Conservation (phyloP, 2,113 vertebrate species). For the Natator depressus region DNA sequence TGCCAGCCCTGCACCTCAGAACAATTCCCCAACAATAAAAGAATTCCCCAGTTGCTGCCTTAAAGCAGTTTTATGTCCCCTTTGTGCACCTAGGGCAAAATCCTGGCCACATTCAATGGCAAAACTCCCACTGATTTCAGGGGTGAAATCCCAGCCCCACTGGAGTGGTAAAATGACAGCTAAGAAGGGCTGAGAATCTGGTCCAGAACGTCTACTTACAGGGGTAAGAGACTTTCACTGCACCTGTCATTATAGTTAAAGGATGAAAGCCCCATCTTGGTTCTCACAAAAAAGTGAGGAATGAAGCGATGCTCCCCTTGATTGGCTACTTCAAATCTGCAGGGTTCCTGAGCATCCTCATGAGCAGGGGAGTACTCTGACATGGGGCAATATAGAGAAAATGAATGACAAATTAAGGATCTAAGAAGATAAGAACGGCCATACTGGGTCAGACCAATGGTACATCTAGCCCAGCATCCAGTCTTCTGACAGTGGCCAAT, state of each 20-base stretch:
- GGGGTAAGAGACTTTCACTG: neutral
- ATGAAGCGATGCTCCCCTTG: neutral
- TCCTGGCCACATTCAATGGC: neutral
- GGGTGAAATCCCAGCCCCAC: neutral
- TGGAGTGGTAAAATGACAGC: neutral
- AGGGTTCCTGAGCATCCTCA: neutral
- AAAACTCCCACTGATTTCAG: neutral
- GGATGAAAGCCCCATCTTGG: neutral
- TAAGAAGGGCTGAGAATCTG: neutral
- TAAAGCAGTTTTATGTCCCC: fast-evolving
- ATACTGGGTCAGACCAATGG: neutral
- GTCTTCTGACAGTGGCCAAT: no score
- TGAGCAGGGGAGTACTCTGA: neutral
- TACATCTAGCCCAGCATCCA: no score
- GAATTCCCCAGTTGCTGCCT: neutral
- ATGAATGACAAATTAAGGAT: neutral
- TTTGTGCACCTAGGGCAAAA: neutral
- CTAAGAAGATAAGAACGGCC: neutral
- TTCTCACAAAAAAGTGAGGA: neutral
- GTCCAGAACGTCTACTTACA: neutral
- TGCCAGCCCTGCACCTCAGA: neutral
- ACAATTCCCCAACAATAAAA: neutral
- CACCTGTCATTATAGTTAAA: neutral
- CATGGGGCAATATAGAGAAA: neutral
- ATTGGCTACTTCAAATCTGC: neutral